Evolutionary conservation across 1,140 invertebrate species (phyloP).

Genomic region (Delia radicum): DNA sequence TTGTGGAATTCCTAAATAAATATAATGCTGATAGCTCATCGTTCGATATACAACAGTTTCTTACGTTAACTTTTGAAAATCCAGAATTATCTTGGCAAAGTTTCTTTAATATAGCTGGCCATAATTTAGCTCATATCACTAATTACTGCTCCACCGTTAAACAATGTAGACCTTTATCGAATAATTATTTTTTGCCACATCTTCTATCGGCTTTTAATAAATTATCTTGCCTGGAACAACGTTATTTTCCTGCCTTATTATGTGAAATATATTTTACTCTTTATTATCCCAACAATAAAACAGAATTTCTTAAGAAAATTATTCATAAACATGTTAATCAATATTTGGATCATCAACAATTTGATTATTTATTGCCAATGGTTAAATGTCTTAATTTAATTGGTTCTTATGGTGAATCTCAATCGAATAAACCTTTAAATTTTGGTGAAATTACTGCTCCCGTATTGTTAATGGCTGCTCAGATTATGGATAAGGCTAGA

Average conservation of each 20-base stretch:
- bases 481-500: constrained; percentile 32
- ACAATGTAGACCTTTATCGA: constrained; percentile 16
- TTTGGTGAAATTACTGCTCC: constrained; percentile 32
- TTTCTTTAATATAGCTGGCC: constrained; percentile 29
- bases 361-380: constrained; percentile 20
- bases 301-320: constrained; percentile 27
- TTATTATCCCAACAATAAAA: constrained; percentile 24
- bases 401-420: background rate
- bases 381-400: constrained; percentile 31
- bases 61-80: constrained; percentile 31
- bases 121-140: constrained; percentile 20
- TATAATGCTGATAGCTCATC: background rate
- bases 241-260: constrained; percentile 23
- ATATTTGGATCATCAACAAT: constrained; percentile 20
- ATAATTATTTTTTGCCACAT: constrained; percentile 23
- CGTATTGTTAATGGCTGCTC: constrained; percentile 28
- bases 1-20: constrained; percentile 30
- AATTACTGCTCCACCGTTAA: constrained; percentile 28
- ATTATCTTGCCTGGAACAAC: background rate
- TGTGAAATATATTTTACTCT: constrained; percentile 28
- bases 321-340: constrained; percentile 27
- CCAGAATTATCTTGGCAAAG: constrained; percentile 18
- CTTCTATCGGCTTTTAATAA: constrained; percentile 18
- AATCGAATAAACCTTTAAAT: constrained; percentile 17
- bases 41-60: constrained; percentile 29